Conservation (phyloP, 2,888 invertebrate genomes). For the Serripes groenlandicus region DNA sequence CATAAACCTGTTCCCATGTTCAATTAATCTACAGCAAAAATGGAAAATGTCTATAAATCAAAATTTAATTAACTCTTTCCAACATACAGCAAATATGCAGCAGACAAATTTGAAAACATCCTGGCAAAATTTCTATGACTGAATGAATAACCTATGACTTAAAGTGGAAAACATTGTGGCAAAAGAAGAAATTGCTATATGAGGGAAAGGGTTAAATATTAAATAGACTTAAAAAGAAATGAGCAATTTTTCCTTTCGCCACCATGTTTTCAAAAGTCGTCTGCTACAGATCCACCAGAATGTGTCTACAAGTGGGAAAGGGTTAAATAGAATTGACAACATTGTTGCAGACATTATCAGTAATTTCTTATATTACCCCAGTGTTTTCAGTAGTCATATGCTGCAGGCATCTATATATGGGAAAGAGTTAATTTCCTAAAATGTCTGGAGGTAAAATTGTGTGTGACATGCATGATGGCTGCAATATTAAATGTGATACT, state of each 20-base stretch:
- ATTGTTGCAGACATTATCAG: not conserved
- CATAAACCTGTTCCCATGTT: too few relatives aligned
- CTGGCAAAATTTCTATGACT: not conserved
- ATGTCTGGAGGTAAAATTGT: too few relatives aligned
- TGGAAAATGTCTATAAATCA: too few relatives aligned
- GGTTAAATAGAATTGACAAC: not conserved
- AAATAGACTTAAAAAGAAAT: too few relatives aligned
- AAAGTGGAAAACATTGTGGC: not conserved
- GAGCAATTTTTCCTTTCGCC: not conserved
- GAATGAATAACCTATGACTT: not conserved
- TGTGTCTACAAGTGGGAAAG: not conserved
- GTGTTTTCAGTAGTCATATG: not conserved
- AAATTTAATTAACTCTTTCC: not conserved
- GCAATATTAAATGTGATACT: too few relatives aligned
- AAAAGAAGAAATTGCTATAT: not conserved
- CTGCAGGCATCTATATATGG: too few relatives aligned
- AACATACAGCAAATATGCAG: not conserved
- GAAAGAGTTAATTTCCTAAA: too few relatives aligned
- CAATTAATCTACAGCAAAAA: too few relatives aligned
- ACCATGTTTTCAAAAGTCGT: not conserved
- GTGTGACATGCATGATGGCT: too few relatives aligned
- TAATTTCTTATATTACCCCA: not conserved
- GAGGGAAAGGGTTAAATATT: too few relatives aligned
- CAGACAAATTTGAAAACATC: not conserved
- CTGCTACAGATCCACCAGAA: not conserved